Percentiles rank a stretch among this genome's conserved stretches.
Conservation (phyloP, 1,140 invertebrate genomes). For the Laodelphax striatellus region DNA sequence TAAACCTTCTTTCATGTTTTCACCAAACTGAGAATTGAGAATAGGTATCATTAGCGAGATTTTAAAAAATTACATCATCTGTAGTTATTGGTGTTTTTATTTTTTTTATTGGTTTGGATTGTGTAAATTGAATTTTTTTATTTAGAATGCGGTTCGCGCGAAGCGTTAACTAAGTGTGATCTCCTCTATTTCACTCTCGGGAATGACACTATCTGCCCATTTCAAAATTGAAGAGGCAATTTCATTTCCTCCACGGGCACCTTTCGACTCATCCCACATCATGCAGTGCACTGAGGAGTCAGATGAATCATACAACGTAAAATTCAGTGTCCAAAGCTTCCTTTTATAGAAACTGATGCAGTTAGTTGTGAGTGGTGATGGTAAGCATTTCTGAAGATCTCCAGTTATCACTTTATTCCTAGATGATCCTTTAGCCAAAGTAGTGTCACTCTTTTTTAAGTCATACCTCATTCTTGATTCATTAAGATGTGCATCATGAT, state of each 20-base stretch:
- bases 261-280: slow-evolving; percentile 15
- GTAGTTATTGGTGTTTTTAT: too few relatives aligned
- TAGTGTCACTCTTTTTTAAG: slow-evolving; percentile 8
- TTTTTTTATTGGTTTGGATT: too few relatives aligned
- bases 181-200: slow-evolving; percentile 1
- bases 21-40: too few relatives aligned
- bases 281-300: slow-evolving; percentile 10
- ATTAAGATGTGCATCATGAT: slow-evolving; percentile 10
- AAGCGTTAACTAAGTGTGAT: too few relatives aligned
- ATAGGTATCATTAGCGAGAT: too few relatives aligned
- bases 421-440: not conserved
- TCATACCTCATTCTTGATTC: slow-evolving; percentile 11
- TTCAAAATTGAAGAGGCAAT: slow-evolving; percentile 11
- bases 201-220: slow-evolving; percentile 13
- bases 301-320: slow-evolving; percentile 12
- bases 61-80: too few relatives aligned
- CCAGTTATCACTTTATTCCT: slow-evolving; percentile 7
- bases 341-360: slow-evolving; percentile 13
- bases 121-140: too few relatives aligned
- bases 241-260: slow-evolving; percentile 13
- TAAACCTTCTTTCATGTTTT: too few relatives aligned
- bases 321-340: slow-evolving; percentile 12
- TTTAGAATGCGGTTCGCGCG: too few relatives aligned
- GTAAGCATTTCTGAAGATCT: slow-evolving; percentile 9
- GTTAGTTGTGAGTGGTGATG: slow-evolving; percentile 10